Base-by-base conservation (phyloP, 2,888 invertebrate species). In the Tubulanus polymorphus region DNA sequence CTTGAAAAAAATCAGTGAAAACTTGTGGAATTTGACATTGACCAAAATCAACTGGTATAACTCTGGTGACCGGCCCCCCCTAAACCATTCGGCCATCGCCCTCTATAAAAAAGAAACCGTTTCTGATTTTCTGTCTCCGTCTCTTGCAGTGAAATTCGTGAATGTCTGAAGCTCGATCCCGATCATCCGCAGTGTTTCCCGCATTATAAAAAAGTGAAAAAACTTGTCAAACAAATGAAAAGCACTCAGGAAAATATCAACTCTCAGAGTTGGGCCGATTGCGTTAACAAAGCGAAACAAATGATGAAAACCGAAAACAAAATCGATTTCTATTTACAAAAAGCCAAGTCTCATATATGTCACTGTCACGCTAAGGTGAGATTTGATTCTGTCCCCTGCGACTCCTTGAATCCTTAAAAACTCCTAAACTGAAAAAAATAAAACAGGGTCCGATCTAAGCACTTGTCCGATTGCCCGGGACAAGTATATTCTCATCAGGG, bases 121-220 rank as follows among this genome's bases (percentile, higher is more conserved):
- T n/a, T 56, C 12, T 8, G 18, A 3, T 46, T 32, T 29, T 45
- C 32, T 29, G 1, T 37, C 12, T 35, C 46, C 59, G 53, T 56
- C 45, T 49, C 46, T 71, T 74, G 32, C 74, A 87, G 86, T 80
- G 93, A 96, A 80, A 88, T 99, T 63, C 87, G 99, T 23, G 96
- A 99, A 79, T 99, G 99, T 78, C 84, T 99, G 20, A 94, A 91
- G 76, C 82, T 96, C 41, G 97, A 99, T 80, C 96, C 96, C 0
- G 99, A 99, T 70, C 95, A 99, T 81, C 93, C 93, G 81, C 85
- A 88, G 69, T 99, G 97, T 80, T 94, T 94, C 80, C 87, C 90
- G 23, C 88, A 94, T 72, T 99, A 99, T 82, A 99, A 97, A 79
- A 91, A 90, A 76, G 83, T 97, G 30, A 94, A 94, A 77, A 94